Conservation (phyloP, 1,140 invertebrate genomes). For the Bombus sylvicola region DNA sequence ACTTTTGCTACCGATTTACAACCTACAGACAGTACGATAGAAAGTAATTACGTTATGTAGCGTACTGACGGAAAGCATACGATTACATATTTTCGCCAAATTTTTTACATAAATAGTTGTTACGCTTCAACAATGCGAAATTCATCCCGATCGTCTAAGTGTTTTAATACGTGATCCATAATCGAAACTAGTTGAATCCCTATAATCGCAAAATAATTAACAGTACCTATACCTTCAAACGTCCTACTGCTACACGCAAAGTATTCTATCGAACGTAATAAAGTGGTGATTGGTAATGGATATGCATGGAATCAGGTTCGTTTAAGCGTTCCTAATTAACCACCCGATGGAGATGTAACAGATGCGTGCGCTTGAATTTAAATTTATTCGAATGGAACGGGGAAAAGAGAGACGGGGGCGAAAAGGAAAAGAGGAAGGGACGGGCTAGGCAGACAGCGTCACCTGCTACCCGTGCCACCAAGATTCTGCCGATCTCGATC, state of each 20-base stretch:
- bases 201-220: neutral
- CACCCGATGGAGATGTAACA: conserved; percentile 64
- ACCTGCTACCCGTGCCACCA: conserved; percentile 72
- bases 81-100: neutral
- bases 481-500: conserved; percentile 51
- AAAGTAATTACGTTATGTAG: neutral
- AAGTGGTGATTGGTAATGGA: conserved; percentile 16
- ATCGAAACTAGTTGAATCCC: neutral
- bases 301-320: conserved; percentile 13
- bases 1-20: neutral
- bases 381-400: conserved; percentile 68
- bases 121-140: too few relatives aligned
- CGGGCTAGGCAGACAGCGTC: conserved; percentile 63
- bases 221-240: neutral
- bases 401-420: conserved; percentile 12
- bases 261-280: neutral
- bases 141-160: neutral
- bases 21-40: neutral
- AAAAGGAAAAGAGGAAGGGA: conserved; percentile 26
- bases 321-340: conserved; percentile 71
- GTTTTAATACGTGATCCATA: neutral
- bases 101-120: neutral
- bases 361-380: conserved; percentile 73
- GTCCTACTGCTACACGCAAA: too few relatives aligned
- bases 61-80: neutral